Conservation (phyloP, 2,113 vertebrate genomes). For the Lasiurus borealis region DNA sequence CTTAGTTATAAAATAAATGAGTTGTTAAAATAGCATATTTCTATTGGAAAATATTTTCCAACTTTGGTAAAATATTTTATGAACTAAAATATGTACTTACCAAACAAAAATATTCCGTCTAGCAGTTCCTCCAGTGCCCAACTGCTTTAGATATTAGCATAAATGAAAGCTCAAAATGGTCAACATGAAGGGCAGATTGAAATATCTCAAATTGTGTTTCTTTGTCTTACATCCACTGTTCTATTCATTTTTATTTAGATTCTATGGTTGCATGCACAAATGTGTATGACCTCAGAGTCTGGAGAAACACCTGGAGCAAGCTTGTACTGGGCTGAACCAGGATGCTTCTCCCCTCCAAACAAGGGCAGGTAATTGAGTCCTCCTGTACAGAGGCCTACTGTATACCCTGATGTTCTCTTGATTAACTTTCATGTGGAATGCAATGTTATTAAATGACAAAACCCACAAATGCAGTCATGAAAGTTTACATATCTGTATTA, state of each 20-base stretch:
- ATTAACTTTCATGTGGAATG: neutral
- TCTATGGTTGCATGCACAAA: neutral
- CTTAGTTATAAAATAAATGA: neutral
- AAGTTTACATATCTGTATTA: no score
- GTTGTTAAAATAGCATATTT: neutral
- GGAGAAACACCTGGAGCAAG: neutral
- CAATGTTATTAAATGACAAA: neutral
- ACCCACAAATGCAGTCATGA: neutral
- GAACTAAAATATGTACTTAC: neutral
- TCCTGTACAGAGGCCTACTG: fast-evolving
- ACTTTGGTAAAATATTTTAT: neutral
- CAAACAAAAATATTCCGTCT: neutral
- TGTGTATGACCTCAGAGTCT: fast-evolving
- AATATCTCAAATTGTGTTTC: neutral
- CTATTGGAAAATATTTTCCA: neutral
- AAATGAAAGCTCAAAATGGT: neutral
- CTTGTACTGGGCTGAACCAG: no score
- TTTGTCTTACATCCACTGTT: neutral
- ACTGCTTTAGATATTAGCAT: neutral
- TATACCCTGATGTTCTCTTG: neutral
- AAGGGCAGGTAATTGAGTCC: neutral
- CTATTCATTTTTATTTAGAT: neutral
- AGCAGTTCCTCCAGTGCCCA: fast-evolving
- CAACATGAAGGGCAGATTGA: neutral
- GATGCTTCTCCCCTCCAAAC: no score